Evolutionary conservation across 92 coral and sea anemone species (phyloP), one percentile per base, ranked within the genome.

Genomic region (Parazoanthus darwini): DNA sequence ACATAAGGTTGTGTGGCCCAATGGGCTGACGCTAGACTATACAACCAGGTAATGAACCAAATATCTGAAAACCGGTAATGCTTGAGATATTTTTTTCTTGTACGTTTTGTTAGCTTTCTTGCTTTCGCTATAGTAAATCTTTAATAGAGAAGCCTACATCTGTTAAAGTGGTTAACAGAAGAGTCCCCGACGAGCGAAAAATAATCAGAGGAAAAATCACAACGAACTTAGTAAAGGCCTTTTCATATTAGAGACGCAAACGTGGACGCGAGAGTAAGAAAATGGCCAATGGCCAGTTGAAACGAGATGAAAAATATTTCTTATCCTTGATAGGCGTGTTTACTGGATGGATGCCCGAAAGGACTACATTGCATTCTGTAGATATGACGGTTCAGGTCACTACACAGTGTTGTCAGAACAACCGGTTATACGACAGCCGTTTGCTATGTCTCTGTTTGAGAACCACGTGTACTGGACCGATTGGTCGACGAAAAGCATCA

Each of bases 341-440:
- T 97, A 97, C 59, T 97, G 99, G 99, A 92, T 95, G 29, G 99
- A 97, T 88, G 99, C 97, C 16, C 67, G 77, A 13, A 88, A 89
- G 48, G 89, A 95, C 16, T 92, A 91, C 33, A 92, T 97, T 42
- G 94, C 86, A 63, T 93, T 95, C 84, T 97, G 96, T 80, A 88
- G 91, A 86, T 97, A 97, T 87, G 93, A 97, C 51, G 99, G 99
- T 36, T 72, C 90, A 33, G 85, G 90, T 43, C 97, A 92, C 58
- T 90, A 89, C 89, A 48, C 89, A 15, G 95, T 97, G 81, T 88
- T 92, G 35, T 76, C 91, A 9, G 93, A 88, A 10, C 58, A 36
- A 15, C 38, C 46, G 48, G 86, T 72, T 22, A 70, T 92, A 54
- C 86, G 68, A 11, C 99, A 93, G 50, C 98, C 99, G 29, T 95